Evolutionary conservation across 1,140 invertebrate species (phyloP), one percentile per base, ranked within the genome.

Genomic region (Pseudachorutes palmiensis): DNA sequence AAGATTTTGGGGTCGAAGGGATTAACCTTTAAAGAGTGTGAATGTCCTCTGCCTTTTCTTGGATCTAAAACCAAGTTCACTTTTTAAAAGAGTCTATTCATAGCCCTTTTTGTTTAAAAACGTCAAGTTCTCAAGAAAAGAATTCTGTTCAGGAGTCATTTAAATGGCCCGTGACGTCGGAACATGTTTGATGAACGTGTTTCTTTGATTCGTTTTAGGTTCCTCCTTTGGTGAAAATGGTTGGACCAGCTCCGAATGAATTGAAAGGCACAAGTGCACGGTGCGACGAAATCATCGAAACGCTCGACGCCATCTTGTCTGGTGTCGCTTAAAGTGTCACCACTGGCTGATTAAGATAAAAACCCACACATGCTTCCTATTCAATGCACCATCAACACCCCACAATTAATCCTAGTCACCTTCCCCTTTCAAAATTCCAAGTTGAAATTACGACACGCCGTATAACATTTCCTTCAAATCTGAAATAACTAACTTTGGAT

Each of bases 211-310:
- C 14, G 67, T 70, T 14, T 31, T 57, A 74, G 78, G 90, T 94
- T 30, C 90, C 90, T 0, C 89, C 90, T 75, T 82, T 94, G 22
- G 86, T 94, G 61, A 90, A 92, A 75, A 91, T 94, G 88, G 90
- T 95, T 74, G 92, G 91, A n/a, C 91, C 91, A 1, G 86, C 89
- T 77, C 89, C 92, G 36, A 82, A 83, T 68, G 86, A 87, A 76
- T 94, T 92, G 79, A 85, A 85, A 63, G 91, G 91, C 30, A 84
- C 82, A 28, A 92, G 90, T 33, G 81, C 86, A 71, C 84, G 91
- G 67, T 81, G 92, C 61, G 91, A 94, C 76, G 84, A 87, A 71
- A 81, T 91, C 59, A 87, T 95, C 70, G 88, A 89, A 72, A 79
- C 84, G 70, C 85, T 91, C 62, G 81, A 83, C 75, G 66, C 64